phyloP scores from a whole-genome alignment of 1,140 invertebrate genomes.

The Papilio machaon region DNA sequence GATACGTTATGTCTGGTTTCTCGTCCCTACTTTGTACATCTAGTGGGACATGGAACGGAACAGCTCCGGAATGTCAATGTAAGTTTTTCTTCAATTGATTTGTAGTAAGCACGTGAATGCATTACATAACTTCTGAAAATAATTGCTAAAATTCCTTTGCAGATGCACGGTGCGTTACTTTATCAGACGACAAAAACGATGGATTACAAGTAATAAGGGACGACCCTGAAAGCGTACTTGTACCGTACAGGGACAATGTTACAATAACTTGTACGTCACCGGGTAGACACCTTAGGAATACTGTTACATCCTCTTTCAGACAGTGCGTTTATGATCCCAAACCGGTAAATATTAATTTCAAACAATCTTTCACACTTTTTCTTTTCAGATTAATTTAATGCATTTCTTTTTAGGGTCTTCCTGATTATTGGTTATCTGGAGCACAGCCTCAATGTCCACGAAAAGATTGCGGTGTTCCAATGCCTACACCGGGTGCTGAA shows the following conservation, averaged over 20 bases:
- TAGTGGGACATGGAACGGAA: constrained; percentile 96
- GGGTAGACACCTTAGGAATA: constrained; percentile 90
- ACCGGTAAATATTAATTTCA: constrained; percentile 81
- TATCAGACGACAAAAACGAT: constrained; percentile 94
- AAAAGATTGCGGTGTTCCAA: constrained; percentile 93
- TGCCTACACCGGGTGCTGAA: constrained; percentile 94
- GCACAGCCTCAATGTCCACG: constrained; percentile 92
- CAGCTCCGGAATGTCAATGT: constrained; percentile 96
- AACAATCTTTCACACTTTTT: neutral
- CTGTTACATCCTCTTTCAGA: constrained; percentile 91
- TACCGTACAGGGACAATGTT: constrained; percentile 95
- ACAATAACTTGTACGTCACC: constrained; percentile 90
- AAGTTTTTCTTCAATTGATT: constrained; percentile 67
- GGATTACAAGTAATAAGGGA: constrained; percentile 89
- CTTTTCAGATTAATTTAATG: neutral
- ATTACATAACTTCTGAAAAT: neutral
- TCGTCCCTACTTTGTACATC: constrained; percentile 93
- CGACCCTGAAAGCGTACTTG: constrained; percentile 90
- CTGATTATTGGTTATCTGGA: constrained; percentile 96
- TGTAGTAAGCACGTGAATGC: no score
- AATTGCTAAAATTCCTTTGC: constrained; percentile 48
- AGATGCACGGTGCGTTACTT: constrained; percentile 94
- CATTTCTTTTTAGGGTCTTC: constrained; percentile 84
- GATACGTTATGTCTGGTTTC: constrained; percentile 94
- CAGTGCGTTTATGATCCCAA: constrained; percentile 98